Evolutionary conservation across 2,888 invertebrate genomes (phyloP), one percentile per base, ranked within the genome.

Genomic region (Bugula neritina): DNA sequence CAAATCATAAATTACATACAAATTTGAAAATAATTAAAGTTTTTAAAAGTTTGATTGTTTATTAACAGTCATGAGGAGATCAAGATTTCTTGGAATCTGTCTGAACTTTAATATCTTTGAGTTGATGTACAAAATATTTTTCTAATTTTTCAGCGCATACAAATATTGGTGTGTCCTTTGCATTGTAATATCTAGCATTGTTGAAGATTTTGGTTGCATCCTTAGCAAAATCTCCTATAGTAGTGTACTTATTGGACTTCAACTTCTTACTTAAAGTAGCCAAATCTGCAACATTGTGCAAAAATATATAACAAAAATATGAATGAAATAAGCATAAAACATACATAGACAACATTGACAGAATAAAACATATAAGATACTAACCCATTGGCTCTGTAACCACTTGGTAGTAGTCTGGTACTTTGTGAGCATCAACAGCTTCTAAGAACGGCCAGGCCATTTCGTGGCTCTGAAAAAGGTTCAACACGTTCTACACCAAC

Each of bases 141-240:
- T 98, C 97, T 75, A 98, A 88, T 72, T 92, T 91, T 84, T 96
- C 95, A 29, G 97, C 97, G 87, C 95, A 95, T 81, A 94, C 92
- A 86, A 92, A 96, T 86, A 96, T 95, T 74, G 93, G 92, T 25
- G 96, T 94, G 84, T 94, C 94, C 82, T 92, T 91, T 73, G 94
- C 93, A 86, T 97, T 97, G 86, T 95, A 97, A 83, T 94, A 93
- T 77, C 97, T 91, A 88, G 98, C 98, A 86, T 99, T 99, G 87
- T 98, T 96, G 86, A 98, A 97, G 82, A 99, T 94, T 86, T 94
- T 94, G 75, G 94, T 95, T 90, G 97, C 93, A 84, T 98, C 98
- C 83, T 93, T 93, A 81, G 96, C 93, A 85, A 97, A 96, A 83
- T 98, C 95, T 83, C 92, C 91, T 78, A 97, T 87, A 83, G 90